These are phyloP conservation scores for Muntiacus muntjak DNA, from an alignment of 2,113 vertebrate genomes.

Conservation along the genomic window DNA sequence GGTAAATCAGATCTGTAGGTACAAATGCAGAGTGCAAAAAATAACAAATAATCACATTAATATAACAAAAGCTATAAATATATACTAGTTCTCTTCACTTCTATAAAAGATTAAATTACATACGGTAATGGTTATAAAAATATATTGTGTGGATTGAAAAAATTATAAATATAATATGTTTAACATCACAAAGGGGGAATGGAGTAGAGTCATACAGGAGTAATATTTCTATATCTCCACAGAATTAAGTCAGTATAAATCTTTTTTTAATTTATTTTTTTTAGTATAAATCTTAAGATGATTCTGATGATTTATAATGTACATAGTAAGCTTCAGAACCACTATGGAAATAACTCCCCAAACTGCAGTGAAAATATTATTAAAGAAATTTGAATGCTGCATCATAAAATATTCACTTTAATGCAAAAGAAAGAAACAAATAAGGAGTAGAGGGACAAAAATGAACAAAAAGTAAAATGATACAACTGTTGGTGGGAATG, in stretches of 20 bases:
- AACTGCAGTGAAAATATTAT: neutral
- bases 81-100: neutral
- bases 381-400: neutral
- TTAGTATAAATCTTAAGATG: neutral
- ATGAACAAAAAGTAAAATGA: neutral
- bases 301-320: neutral
- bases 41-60: neutral
- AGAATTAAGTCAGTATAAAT: no score
- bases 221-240: no score
- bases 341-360: neutral
- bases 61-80: neutral
- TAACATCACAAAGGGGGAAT: neutral
- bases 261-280: no score
- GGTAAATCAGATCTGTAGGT: neutral
- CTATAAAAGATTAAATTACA: neutral
- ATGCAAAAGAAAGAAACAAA: neutral
- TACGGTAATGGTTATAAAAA: neutral
- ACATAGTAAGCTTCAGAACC: neutral
- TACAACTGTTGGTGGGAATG: neutral
- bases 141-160: neutral
- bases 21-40: neutral
- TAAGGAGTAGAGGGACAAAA: neutral
- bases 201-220: neutral
- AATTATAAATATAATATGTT: neutral
- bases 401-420: neutral